A percentile compares a stretch with the other conserved stretches of the same genome.
phyloP scores from a whole-genome alignment of 2,113 vertebrate species.

The Lampris incognitus region DNA sequence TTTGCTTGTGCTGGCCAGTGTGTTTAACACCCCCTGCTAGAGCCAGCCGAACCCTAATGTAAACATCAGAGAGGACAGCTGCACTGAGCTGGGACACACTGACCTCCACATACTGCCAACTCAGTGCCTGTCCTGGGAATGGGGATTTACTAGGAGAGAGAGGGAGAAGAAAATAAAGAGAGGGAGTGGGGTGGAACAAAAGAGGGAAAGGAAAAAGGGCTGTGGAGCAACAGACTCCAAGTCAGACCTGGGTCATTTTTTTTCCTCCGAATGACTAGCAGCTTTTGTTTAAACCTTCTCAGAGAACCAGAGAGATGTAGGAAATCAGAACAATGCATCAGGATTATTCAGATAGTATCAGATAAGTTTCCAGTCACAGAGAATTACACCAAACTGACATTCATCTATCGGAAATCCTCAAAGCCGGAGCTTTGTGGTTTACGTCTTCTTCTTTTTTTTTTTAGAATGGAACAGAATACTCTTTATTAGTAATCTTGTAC shows the following conservation, averaged over 20 bases:
- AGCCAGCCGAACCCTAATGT: constrained; percentile 65
- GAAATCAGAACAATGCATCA: background rate
- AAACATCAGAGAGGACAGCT: constrained; percentile 77
- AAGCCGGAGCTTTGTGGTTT: too few relatives aligned
- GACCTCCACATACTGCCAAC: constrained; percentile 75
- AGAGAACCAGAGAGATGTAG: background rate
- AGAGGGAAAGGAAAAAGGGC: constrained; percentile 20
- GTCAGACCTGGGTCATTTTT: background rate
- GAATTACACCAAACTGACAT: background rate
- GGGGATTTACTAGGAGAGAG: constrained; percentile 56
- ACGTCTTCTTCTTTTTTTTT: too few relatives aligned
- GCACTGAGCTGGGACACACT: constrained; percentile 65
- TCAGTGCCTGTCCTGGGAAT: constrained; percentile 58
- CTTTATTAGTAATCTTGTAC: too few relatives aligned
- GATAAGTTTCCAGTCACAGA: too few relatives aligned
- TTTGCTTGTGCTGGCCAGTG: constrained; percentile 30
- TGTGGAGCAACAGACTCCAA: background rate
- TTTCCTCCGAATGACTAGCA: background rate
- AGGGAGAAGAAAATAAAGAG: constrained; percentile 32
- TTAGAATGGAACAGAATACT: too few relatives aligned
- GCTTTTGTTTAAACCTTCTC: background rate
- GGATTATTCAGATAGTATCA: background rate
- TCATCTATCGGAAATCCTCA: background rate
- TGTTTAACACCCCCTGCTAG: constrained; percentile 56
- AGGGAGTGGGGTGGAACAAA: constrained; percentile 26